These are phyloP conservation scores for Aleadryas rufinucha DNA, from an alignment of 2,113 vertebrate species.

Conservation along the genomic window DNA sequence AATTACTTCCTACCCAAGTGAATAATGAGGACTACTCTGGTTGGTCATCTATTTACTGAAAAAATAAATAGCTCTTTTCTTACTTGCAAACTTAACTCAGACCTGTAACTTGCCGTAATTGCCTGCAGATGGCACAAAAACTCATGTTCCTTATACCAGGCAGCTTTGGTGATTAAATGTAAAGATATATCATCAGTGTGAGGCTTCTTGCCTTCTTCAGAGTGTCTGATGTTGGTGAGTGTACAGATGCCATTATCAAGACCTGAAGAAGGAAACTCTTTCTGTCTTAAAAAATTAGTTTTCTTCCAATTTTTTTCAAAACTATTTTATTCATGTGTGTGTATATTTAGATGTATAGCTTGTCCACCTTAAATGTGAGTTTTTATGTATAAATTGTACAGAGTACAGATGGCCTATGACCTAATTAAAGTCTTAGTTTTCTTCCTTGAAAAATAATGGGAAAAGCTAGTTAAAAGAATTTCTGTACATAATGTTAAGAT, in stretches of 20 bases:
- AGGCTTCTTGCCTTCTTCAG: neutral
- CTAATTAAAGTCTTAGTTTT: neutral
- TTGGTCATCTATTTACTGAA: constrained; percentile 13
- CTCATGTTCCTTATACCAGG: neutral
- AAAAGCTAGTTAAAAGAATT: neutral
- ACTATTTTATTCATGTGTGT: neutral
- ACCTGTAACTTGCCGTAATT: neutral
- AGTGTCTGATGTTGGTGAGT: neutral
- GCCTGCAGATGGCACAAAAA: constrained; percentile 69
- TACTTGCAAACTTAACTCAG: neutral
- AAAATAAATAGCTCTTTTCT: constrained; percentile 40
- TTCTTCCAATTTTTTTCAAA: neutral
- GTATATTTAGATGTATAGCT: neutral
- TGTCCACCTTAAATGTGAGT: neutral
- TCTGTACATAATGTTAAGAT: neutral
- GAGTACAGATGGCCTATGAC: neutral
- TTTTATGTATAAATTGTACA: neutral
- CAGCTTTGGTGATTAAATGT: neutral
- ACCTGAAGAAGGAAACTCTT: neutral
- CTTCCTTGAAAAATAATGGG: neutral
- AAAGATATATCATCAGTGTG: neutral
- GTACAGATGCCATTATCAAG: neutral
- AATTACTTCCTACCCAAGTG: constrained; percentile 62
- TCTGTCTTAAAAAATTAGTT: neutral
- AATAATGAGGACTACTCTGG: constrained; percentile 59